Conservation (phyloP, 2,797 vertebrate species). For the Coreius guichenoti region DNA sequence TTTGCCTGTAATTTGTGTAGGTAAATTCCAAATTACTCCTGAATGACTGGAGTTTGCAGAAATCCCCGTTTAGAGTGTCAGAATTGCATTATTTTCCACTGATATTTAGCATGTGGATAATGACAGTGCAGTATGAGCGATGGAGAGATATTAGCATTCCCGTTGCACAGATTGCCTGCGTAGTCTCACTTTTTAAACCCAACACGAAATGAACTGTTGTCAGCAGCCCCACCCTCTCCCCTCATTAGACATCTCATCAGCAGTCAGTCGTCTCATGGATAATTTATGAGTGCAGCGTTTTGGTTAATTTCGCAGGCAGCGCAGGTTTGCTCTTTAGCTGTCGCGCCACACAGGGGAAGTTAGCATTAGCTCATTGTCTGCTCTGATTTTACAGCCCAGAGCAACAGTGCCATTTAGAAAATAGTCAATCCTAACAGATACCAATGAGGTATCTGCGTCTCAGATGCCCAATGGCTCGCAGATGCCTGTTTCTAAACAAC, state of each 20-base stretch:
- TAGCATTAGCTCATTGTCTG: constrained; percentile 49
- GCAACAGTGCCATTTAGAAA: constrained; percentile 48
- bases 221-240: constrained; percentile 58
- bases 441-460: constrained; percentile 51
- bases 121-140: constrained; percentile 22
- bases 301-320: constrained; percentile 63
- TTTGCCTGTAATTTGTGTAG: constrained; percentile 22
- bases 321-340: constrained; percentile 65
- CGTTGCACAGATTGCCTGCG: constrained; percentile 43
- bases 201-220: constrained; percentile 50
- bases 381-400: constrained; percentile 40
- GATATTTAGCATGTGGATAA: constrained; percentile 28
- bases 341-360: constrained; percentile 54
- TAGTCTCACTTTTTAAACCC: constrained; percentile 52
- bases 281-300: constrained; percentile 70
- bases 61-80: constrained; percentile 34
- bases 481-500: constrained; percentile 33
- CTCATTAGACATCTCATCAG: constrained; percentile 81
- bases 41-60: constrained; percentile 37
- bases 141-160: constrained; percentile 40
- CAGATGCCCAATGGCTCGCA: constrained; percentile 60
- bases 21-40: constrained; percentile 15
- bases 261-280: constrained; percentile 74
- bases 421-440: constrained; percentile 42
- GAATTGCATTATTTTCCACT: constrained; percentile 25